Evolutionary conservation across 1,140 invertebrate species (phyloP).

Genomic region (Drosophila orena): DNA sequence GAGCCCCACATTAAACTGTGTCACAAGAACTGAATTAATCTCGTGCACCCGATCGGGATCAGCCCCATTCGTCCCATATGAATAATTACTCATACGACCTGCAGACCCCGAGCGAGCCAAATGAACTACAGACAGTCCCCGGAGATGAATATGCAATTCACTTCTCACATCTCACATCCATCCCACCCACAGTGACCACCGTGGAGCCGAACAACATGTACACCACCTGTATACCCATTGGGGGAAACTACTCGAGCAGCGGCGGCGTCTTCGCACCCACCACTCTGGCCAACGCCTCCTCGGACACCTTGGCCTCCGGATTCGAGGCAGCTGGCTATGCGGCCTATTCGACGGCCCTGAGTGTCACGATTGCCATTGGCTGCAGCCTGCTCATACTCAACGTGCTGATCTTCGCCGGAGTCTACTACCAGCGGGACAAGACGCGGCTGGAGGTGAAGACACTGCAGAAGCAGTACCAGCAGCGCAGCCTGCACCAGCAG

Average conservation of each 20-base stretch:
- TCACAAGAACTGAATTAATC: conserved; percentile 1
- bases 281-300: conserved; percentile 87
- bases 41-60: background rate
- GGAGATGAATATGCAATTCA: conserved; percentile 52
- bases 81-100: conserved; percentile 49
- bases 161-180: conserved; percentile 8
- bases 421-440: conserved; percentile 97
- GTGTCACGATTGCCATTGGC: conserved; percentile 96
- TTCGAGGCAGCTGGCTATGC: conserved; percentile 93
- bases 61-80: conserved; percentile 22
- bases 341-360: conserved; percentile 94
- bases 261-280: conserved; percentile 85
- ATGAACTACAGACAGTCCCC: conserved; percentile 23
- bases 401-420: conserved; percentile 96
- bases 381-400: conserved; percentile 95
- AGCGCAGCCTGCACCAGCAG: conserved; percentile 89
- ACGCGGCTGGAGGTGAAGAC: conserved; percentile 93
- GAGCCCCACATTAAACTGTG: conserved; percentile 3
- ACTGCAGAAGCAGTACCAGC: conserved; percentile 88
- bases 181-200: conserved; percentile 85
- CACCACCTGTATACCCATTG: conserved; percentile 86
- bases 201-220: conserved; percentile 86
- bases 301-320: conserved; percentile 89
- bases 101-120: conserved; percentile 16
- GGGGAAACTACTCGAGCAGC: conserved; percentile 83